Conservation (phyloP, 1,140 invertebrate species). For the Lineus longissimus region DNA sequence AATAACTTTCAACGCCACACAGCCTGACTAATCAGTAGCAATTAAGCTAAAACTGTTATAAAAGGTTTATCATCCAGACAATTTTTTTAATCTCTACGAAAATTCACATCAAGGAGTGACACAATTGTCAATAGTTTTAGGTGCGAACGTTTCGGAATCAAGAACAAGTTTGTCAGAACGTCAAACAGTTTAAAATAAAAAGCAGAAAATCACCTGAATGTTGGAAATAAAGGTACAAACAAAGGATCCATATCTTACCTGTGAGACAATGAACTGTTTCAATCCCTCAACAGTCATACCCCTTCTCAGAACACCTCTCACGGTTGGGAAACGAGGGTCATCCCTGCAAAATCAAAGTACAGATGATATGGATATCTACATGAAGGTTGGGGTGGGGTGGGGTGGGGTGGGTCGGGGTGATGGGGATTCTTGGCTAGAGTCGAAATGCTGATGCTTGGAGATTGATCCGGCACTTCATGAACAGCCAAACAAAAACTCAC, state of each 20-base stretch:
- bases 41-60: too few relatives aligned
- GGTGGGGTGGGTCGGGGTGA: neutral
- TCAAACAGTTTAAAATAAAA: too few relatives aligned
- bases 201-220: too few relatives aligned
- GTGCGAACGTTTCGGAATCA: too few relatives aligned
- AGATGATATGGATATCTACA: conserved; percentile 4
- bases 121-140: too few relatives aligned
- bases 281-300: conserved; percentile 97
- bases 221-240: too few relatives aligned
- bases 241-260: conserved; percentile 53
- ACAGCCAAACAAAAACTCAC: conserved; percentile 1
- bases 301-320: conserved; percentile 87
- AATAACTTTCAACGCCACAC: neutral
- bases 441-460: neutral
- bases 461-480: neutral
- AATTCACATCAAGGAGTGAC: too few relatives aligned
- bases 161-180: too few relatives aligned
- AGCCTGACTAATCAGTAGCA: too few relatives aligned
- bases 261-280: conserved; percentile 97
- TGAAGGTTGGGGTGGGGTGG: neutral
- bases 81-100: too few relatives aligned
- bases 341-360: conserved; percentile 64
- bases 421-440: neutral
- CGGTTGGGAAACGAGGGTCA: conserved; percentile 97
- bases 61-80: too few relatives aligned